phyloP scores from a whole-genome alignment of 2,113 vertebrate species.

The Esox niger region DNA sequence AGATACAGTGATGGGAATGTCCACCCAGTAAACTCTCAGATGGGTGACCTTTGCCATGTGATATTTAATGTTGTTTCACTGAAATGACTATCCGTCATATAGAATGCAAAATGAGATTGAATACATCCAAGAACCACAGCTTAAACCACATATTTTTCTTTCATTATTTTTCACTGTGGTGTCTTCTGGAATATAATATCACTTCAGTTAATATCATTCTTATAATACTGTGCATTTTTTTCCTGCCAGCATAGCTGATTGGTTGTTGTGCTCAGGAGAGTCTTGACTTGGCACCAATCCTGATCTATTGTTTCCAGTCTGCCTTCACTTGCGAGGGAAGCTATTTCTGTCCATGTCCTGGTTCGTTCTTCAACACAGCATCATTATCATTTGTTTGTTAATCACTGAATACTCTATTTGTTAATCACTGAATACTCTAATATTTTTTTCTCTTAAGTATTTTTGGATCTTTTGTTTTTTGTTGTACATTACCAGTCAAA shows the following conservation, averaged over 20 bases:
- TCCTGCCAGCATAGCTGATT: not conserved
- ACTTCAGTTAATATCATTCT: not conserved
- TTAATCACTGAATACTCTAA: not conserved
- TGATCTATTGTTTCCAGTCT: constrained; percentile 12
- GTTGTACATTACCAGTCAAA: not conserved
- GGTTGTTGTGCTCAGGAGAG: not conserved
- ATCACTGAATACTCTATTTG: not conserved
- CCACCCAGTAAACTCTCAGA: constrained; percentile 1
- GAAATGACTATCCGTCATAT: not conserved
- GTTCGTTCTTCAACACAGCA: constrained; percentile 2
- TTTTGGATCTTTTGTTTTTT: not conserved
- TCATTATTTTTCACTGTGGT: not conserved
- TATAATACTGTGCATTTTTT: not conserved
- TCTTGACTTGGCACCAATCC: not conserved
- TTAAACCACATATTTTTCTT: not conserved
- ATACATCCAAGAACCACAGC: not conserved
- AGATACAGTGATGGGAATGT: not conserved
- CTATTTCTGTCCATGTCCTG: constrained; percentile 14
- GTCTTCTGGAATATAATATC: not conserved
- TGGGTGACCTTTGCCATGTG: not conserved
- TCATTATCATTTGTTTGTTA: constrained; percentile 14
- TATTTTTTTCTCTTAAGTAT: not conserved
- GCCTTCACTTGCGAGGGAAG: not conserved
- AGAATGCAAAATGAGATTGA: not conserved
- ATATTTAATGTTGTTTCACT: not conserved